Evolutionary conservation across 1,140 invertebrate species (phyloP).

Genomic region (Hormaphis cornu): DNA sequence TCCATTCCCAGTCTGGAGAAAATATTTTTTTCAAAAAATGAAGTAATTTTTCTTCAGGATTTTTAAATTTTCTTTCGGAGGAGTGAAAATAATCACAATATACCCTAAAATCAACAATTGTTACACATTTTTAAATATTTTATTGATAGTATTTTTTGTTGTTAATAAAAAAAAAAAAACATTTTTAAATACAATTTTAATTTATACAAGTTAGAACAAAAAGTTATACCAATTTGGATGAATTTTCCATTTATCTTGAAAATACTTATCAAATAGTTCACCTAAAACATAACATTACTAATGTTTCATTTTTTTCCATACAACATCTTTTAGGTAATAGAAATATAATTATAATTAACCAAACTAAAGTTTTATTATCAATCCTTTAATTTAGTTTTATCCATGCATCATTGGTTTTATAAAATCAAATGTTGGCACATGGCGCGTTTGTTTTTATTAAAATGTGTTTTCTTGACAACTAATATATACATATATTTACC

Average conservation of each 20-base stretch:
- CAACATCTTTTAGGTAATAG: no score
- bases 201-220: no score
- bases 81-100: conserved; percentile 81
- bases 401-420: no score
- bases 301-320: background rate
- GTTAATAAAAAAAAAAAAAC: background rate
- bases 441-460: no score
- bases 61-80: conserved; percentile 59
- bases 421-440: no score
- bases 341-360: no score
- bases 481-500: conserved; percentile 28
- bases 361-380: no score
- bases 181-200: no score
- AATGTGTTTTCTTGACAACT: background rate
- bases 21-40: conserved; percentile 62
- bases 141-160: background rate
- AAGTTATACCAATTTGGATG: conserved; percentile 70
- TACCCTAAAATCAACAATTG: conserved; percentile 47
- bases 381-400: no score
- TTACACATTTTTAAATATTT: conserved; percentile 2
- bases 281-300: conserved; percentile 34
- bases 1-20: conserved; percentile 31
- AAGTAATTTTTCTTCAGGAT: conserved; percentile 60
- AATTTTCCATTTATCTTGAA: conserved; percentile 65
- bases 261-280: conserved; percentile 51